Conservation (phyloP, 2,113 vertebrate species). For the Pipa parva region DNA sequence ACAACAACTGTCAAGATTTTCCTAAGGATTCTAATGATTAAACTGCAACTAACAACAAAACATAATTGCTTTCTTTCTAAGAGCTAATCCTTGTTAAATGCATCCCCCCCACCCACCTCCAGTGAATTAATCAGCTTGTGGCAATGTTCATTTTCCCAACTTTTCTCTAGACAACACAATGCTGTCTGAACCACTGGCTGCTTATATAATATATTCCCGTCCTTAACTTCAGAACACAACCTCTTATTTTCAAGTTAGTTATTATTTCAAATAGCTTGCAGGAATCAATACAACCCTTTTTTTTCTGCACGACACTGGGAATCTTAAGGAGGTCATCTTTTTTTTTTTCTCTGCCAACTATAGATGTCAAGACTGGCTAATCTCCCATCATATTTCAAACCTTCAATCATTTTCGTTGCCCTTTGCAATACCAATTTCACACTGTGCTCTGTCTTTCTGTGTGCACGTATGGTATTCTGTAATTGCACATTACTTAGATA, state of each 20-base stretch:
- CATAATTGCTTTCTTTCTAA: too few relatives aligned
- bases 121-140: conserved; percentile 2
- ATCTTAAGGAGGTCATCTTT: conserved; percentile 26
- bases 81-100: conserved; percentile 22
- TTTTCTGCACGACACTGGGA: conserved; percentile 6
- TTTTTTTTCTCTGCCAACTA: conserved; percentile 5
- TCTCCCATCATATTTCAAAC: conserved; percentile 34
- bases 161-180: conserved; percentile 1
- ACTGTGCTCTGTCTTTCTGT: conserved; percentile 21
- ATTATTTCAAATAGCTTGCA: conserved; percentile 28
- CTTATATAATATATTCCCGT: conserved; percentile 25
- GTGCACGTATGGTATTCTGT: conserved; percentile 18
- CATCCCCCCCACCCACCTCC: not conserved
- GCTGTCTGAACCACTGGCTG: conserved; percentile 9
- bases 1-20: too few relatives aligned
- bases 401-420: conserved; percentile 31
- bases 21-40: too few relatives aligned
- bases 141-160: conserved; percentile 8
- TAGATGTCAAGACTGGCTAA: conserved; percentile 34
- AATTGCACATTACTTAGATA: conserved; percentile 36
- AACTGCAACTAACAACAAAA: too few relatives aligned
- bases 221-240: conserved; percentile 1
- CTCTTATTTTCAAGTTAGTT: conserved; percentile 28
- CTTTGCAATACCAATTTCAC: conserved; percentile 37
- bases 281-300: conserved; percentile 26